These are phyloP conservation scores for Hypselothyrea guttata DNA, from an alignment of 2,888 invertebrate species.

Conservation along the genomic window DNA sequence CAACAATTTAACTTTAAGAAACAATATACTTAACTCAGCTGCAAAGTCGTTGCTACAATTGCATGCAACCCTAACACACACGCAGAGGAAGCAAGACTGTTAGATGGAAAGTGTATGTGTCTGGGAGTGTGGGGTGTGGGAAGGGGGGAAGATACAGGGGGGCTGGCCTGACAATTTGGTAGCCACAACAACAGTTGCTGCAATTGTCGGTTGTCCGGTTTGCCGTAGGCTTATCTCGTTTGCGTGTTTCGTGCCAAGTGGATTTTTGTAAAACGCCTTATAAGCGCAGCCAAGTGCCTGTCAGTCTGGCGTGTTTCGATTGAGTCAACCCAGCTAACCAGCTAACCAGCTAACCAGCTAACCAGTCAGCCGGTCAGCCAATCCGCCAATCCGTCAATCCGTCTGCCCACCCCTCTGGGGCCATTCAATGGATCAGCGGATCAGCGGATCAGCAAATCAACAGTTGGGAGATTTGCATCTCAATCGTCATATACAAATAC, in stretches of 20 bases:
- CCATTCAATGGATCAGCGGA: slow-evolving; percentile 9
- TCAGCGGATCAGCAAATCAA: slow-evolving; percentile 15
- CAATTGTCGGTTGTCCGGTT: slow-evolving; percentile 48
- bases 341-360: slow-evolving; percentile 24
- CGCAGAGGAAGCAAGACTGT: background rate
- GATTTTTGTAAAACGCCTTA: slow-evolving; percentile 70
- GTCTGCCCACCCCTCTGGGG: no score
- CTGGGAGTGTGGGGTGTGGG: no score
- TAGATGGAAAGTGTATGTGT: no score
- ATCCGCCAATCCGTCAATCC: slow-evolving; percentile 4
- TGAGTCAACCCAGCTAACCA: slow-evolving; percentile 67
- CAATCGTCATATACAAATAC: slow-evolving; percentile 20
- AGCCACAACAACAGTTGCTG: slow-evolving; percentile 32
- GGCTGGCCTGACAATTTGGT: slow-evolving; percentile 42
- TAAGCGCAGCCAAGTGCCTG: slow-evolving; percentile 77
- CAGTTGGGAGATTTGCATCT: slow-evolving; percentile 12
- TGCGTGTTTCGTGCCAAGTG: slow-evolving; percentile 68
- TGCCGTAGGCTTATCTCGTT: slow-evolving; percentile 66
- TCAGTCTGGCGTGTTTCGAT: slow-evolving; percentile 75
- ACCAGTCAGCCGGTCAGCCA: background rate
- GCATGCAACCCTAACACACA: slow-evolving; percentile 7
- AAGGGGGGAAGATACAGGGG: background rate
- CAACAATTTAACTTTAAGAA: no score
- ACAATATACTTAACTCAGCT: no score
- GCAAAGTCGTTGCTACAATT: background rate